phyloP scores from a whole-genome alignment of 2,113 vertebrate species.

The Scortum barcoo region DNA sequence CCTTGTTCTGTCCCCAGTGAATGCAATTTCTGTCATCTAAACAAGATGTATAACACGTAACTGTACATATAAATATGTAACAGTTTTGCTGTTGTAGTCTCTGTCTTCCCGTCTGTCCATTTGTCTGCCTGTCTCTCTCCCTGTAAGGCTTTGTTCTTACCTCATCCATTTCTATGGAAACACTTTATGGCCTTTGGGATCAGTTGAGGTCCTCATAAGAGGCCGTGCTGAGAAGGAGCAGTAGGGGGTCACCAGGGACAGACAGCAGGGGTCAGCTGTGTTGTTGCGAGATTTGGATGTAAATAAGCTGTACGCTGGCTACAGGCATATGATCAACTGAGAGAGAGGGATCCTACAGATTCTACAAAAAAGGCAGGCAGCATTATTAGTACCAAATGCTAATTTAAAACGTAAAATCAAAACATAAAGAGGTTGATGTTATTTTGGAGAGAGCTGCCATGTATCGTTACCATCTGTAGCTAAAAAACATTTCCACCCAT shows the following conservation, averaged over 20 bases:
- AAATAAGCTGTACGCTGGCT: background rate
- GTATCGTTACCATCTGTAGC: background rate
- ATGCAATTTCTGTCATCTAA: background rate
- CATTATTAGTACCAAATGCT: background rate
- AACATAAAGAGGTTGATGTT: background rate
- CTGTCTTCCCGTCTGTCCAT: background rate
- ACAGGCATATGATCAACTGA: conserved; percentile 10
- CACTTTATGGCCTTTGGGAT: conserved; percentile 2
- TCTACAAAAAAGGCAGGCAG: background rate
- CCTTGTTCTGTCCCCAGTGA: background rate
- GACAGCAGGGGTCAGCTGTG: conserved; percentile 24
- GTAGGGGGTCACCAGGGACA: conserved; percentile 6
- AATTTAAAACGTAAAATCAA: background rate
- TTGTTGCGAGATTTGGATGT: too few relatives aligned
- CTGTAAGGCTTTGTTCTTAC: background rate
- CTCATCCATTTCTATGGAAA: conserved; percentile 9
- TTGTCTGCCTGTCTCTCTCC: conserved; percentile 1
- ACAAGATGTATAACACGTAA: background rate
- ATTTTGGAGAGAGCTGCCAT: too few relatives aligned
- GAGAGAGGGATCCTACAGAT: background rate
- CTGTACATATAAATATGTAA: background rate
- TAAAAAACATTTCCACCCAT: background rate
- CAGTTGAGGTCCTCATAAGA: background rate
- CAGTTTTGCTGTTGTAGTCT: background rate
- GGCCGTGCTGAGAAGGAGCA: conserved; percentile 11